These are phyloP conservation scores for Sylvilagus floridanus DNA, from an alignment of 2,797 vertebrate species.

Conservation along the genomic window DNA sequence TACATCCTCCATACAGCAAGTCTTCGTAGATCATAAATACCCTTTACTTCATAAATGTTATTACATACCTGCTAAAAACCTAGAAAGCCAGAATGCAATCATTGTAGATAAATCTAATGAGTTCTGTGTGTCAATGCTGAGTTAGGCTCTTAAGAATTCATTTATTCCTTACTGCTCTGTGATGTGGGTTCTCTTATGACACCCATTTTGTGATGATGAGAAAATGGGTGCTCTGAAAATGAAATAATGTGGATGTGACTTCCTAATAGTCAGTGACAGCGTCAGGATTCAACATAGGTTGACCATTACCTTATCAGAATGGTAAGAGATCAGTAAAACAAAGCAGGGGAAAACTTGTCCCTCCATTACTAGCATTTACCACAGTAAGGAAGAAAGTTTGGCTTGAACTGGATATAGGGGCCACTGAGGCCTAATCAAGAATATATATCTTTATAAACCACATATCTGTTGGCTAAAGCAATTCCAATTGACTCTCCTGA, in stretches of 20 bases:
- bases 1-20: background rate
- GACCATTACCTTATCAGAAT: background rate
- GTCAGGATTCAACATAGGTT: background rate
- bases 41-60: background rate
- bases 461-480: no score
- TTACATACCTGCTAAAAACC: background rate
- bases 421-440: background rate
- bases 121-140: background rate
- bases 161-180: background rate
- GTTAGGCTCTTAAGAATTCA: conserved; percentile 2
- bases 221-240: background rate
- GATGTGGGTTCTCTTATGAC: background rate
- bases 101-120: conserved; percentile 6
- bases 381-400: background rate
- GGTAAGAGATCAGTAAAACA: background rate
- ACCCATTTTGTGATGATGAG: background rate
- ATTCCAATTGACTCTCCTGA: no score
- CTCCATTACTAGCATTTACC: background rate
- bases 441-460: no score
- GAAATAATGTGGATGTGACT: background rate
- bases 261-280: background rate
- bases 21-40: background rate
- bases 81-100: background rate
- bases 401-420: background rate
- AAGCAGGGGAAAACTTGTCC: background rate